Evolutionary conservation across 2,797 vertebrate genomes (phyloP), one percentile per base, ranked within the genome.

Genomic region (Sylvia borin): DNA sequence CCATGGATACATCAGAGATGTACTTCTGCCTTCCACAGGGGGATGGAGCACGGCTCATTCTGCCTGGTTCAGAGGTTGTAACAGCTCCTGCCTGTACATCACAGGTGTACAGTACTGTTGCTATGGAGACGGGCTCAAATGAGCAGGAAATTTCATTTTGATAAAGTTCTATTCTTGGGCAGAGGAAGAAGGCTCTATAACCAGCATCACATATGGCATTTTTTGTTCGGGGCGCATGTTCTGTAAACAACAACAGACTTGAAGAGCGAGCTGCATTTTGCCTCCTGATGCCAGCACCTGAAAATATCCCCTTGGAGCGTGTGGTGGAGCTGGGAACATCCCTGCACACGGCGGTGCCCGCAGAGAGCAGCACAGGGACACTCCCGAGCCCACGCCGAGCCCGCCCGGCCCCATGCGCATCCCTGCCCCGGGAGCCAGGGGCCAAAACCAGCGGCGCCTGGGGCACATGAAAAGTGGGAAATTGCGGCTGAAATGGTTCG

Each of bases 111-210:
- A 17, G 78, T 14, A 6, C 76, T 55, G 90, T 95, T 96, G 91
- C 90, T 90, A 97, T 96, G 90, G 93, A 72, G 71, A 95, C 67
- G 7, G 77, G 67, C 83, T 93, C 79, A 91, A 88, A 83, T 34
- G 66, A 95, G 57, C 88, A 94, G 72, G 93, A 96, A 94, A 88
- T 84, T 76, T 86, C 93, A 34, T 87, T 83, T 94, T 93, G 94
- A 89, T 85, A 83, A 96, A 96, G 84, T 97, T 97, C 88, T 78
- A 79, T 92, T 95, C 92, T 91, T 51, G 76, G 62, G 75, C 54
- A 81, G 79, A 91, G 92, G 92, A 88, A 83, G 95, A 72, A 67
- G 50, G 57, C 47, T 95, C 83, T 87, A 62, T 74, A 90, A 89
- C 89, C 67, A 66, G 73, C 88, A 85, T 45, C 92, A 61, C 82